These are phyloP conservation scores for Agrilus mali DNA, from an alignment of 2,888 invertebrate genomes.

Conservation along the genomic window DNA sequence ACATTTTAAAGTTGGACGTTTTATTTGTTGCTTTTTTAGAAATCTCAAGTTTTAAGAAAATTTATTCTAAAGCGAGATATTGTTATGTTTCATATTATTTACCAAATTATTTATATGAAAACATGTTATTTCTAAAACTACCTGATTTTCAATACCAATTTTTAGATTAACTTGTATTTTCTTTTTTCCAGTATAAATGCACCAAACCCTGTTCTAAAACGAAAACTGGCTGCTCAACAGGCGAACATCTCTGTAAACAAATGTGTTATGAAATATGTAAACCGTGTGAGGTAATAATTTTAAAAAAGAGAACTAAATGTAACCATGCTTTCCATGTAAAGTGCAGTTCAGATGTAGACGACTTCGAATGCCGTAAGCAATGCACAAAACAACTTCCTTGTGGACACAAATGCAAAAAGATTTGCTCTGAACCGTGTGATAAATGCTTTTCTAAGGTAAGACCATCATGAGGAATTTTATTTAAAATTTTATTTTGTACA, in stretches of 20 bases:
- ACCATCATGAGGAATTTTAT: no score
- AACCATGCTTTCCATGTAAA: conserved; percentile 32
- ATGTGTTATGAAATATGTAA: conserved; percentile 41
- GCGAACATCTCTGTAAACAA: conserved; percentile 16
- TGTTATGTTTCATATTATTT: no score
- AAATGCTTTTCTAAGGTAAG: conserved; percentile 35
- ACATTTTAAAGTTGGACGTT: no score
- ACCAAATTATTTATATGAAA: no score
- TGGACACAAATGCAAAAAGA: conserved; percentile 39
- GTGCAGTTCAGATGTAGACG: conserved; percentile 35
- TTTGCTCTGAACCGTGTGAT: conserved; percentile 38
- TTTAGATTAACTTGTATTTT: not conserved
- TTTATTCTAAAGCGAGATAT: no score
- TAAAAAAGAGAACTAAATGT: conserved; percentile 37
- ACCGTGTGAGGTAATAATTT: conserved; percentile 34
- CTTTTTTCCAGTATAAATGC: conserved; percentile 36
- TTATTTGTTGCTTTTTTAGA: no score
- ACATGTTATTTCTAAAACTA: no score
- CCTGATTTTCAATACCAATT: no score
- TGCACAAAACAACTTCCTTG: conserved; percentile 38
- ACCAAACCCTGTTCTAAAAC: conserved; percentile 33
- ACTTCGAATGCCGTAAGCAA: conserved; percentile 32
- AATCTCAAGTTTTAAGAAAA: no score
- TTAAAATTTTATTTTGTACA: no score
- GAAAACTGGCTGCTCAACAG: conserved; percentile 23